Conservation (phyloP, 1,140 invertebrate species). For the Magallana angulata region DNA sequence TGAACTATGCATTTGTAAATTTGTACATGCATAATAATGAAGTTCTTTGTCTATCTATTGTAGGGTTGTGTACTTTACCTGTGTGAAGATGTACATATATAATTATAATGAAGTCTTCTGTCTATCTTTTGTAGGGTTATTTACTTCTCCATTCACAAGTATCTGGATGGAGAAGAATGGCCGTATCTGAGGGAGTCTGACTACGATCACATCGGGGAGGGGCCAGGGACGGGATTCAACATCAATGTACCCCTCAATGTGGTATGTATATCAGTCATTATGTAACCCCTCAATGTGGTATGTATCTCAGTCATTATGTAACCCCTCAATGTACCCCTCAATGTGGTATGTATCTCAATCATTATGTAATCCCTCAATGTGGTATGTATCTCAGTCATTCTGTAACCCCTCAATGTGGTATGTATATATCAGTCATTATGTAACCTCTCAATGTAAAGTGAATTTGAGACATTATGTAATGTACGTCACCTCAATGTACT, state of each 20-base stretch:
- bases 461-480: too few species aligned
- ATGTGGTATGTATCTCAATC: slow-evolving; percentile 80
- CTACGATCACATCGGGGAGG: slow-evolving; percentile 90
- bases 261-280: slow-evolving; percentile 62
- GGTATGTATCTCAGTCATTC: slow-evolving; percentile 60
- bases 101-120: too few species aligned
- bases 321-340: slow-evolving; percentile 92
- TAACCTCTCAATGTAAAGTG: neutral
- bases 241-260: slow-evolving; percentile 95
- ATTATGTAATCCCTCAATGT: slow-evolving; percentile 85
- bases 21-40: too few species aligned
- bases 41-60: slow-evolving; percentile 62
- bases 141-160: slow-evolving; percentile 98
- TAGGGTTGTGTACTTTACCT: slow-evolving; percentile 97
- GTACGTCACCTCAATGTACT: too few species aligned
- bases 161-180: slow-evolving; percentile 96
- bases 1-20: too few species aligned
- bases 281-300: neutral
- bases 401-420: slow-evolving; percentile 84
- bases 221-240: slow-evolving; percentile 89
- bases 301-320: neutral
- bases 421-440: slow-evolving; percentile 76
- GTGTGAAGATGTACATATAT: too few species aligned
- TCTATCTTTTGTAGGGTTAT: slow-evolving; percentile 86
- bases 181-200: slow-evolving; percentile 94